These are phyloP conservation scores for Conops quadrifasciatus DNA, from an alignment of 2,888 invertebrate genomes.

Conservation along the genomic window DNA sequence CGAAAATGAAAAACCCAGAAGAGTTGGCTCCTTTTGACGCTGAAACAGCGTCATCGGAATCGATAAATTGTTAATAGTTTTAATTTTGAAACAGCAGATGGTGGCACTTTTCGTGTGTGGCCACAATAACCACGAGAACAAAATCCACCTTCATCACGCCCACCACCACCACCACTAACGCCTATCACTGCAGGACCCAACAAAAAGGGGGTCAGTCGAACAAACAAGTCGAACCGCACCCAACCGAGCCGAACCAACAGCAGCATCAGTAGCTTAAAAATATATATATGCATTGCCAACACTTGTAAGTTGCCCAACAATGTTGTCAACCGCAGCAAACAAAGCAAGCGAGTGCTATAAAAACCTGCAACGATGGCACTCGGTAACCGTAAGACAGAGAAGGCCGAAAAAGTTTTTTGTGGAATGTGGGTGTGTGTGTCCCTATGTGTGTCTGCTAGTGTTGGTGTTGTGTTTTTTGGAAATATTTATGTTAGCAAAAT, in stretches of 20 bases:
- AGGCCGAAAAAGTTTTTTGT: background rate
- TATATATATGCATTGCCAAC: conserved; percentile 14
- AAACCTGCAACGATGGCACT: background rate
- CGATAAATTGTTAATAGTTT: conserved; percentile 21
- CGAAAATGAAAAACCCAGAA: background rate
- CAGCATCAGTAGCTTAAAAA: background rate
- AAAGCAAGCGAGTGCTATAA: background rate
- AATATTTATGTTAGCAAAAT: background rate
- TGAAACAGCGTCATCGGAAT: background rate
- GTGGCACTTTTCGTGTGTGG: conserved; percentile 21
- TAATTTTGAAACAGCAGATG: conserved; percentile 28
- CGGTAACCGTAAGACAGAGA: background rate
- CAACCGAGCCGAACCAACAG: background rate
- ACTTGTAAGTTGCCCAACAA: background rate
- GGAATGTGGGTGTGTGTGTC: no score
- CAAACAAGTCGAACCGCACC: no score
- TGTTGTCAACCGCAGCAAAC: conserved; percentile 23
- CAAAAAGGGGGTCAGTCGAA: no score
- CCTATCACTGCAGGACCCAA: no score
- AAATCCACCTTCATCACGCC: background rate
- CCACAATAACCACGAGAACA: conserved; percentile 1
- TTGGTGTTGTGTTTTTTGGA: background rate
- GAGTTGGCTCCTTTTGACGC: background rate
- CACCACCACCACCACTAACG: background rate
- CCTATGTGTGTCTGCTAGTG: no score